These are phyloP conservation scores for Trematocara caparti DNA, from an alignment of 2,797 vertebrate genomes.

Conservation along the genomic window DNA sequence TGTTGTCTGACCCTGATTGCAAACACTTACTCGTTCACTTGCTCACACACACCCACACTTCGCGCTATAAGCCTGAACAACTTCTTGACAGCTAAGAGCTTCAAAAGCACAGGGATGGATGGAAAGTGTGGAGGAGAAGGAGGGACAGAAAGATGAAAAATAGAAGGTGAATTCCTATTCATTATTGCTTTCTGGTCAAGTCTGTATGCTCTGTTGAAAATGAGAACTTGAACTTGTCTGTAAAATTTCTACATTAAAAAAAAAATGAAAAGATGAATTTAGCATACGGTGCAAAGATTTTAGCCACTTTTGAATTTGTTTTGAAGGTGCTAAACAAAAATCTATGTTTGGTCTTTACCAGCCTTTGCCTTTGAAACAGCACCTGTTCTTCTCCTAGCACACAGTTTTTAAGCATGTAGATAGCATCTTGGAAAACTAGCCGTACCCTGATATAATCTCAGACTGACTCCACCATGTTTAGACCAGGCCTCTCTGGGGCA, in stretches of 20 bases:
- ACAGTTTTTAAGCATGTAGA: background rate
- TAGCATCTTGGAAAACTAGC: background rate
- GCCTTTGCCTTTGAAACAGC: background rate
- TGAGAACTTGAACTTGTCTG: background rate
- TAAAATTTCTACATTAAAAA: background rate
- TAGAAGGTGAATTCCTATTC: background rate
- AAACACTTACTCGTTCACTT: background rate
- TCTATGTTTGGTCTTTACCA: background rate
- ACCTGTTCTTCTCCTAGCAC: background rate
- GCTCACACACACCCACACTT: background rate
- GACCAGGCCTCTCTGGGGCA: background rate
- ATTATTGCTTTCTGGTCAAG: background rate
- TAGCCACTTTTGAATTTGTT: background rate
- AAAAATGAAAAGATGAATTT: background rate
- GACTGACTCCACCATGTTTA: background rate
- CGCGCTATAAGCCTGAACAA: background rate
- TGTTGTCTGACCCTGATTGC: conserved; percentile 15
- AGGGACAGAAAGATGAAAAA: background rate
- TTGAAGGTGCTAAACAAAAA: background rate
- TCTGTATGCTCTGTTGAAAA: background rate
- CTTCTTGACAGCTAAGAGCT: background rate
- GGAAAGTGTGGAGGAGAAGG: background rate
- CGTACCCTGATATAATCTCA: background rate
- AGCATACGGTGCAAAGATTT: background rate
- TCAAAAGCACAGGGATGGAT: background rate